Percentiles rank a stretch among this genome's conserved stretches.
These are phyloP conservation scores for Mamestra brassicae DNA, from an alignment of 2,888 invertebrate genomes.

Conservation along the genomic window DNA sequence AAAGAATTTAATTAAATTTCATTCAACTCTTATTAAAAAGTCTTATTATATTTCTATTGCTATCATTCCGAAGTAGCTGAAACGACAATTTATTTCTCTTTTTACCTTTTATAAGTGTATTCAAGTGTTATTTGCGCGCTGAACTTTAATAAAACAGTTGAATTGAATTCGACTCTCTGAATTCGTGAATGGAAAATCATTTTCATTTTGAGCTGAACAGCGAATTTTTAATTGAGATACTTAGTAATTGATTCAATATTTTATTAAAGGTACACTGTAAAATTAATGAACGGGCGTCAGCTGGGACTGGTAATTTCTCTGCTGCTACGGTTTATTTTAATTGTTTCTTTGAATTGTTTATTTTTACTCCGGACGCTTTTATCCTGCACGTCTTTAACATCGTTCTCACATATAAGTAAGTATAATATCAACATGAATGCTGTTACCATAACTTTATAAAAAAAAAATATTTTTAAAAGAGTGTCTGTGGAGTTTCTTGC, in stretches of 20 bases:
- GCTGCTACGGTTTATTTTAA: no score
- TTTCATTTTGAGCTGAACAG: background rate
- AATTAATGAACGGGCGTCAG: no score
- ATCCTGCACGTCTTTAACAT: no score
- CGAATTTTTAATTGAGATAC: background rate
- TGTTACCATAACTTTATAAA: no score
- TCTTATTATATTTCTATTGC: background rate
- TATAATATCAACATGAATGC: no score
- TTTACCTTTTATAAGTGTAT: background rate
- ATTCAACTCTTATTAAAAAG: background rate
- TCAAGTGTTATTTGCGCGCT: background rate
- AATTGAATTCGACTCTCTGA: background rate
- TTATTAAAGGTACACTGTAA: background rate
- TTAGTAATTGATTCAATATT: background rate
- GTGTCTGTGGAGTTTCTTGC: no score
- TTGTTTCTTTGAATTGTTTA: no score
- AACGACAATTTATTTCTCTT: conserved; percentile 5
- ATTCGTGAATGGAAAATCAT: conserved; percentile 1
- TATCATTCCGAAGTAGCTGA: background rate
- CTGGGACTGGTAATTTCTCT: no score
- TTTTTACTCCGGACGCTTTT: no score
- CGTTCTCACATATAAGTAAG: no score
- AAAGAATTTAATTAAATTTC: background rate
- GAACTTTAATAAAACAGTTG: background rate
- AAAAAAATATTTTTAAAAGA: no score